Percentiles rank a stretch among this genome's conserved stretches.
Conservation (phyloP, 2,888 invertebrate species). For the Lymantria dispar region DNA sequence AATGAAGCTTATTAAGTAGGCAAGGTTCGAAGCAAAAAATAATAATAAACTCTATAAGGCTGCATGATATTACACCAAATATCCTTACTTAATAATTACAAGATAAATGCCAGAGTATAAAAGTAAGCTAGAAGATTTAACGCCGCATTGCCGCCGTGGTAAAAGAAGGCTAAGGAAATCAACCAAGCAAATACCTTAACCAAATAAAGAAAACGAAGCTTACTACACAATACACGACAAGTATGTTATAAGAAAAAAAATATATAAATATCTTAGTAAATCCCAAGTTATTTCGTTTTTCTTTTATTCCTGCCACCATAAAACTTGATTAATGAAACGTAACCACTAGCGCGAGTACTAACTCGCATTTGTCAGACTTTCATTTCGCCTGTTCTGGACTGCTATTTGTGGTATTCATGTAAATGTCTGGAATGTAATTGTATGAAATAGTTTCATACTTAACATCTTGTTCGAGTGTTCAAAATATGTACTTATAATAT, state of each 20-base stretch:
- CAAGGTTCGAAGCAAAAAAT: too few species aligned
- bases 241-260: background rate
- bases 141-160: too few species aligned
- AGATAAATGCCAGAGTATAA: too few species aligned
- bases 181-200: background rate
- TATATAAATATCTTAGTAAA: background rate
- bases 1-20: too few species aligned
- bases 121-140: too few species aligned
- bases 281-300: background rate
- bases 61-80: too few species aligned
- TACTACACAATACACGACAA: background rate
- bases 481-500: too few species aligned
- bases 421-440: background rate
- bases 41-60: too few species aligned
- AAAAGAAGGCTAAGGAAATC: background rate
- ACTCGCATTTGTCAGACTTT: background rate
- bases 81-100: too few species aligned
- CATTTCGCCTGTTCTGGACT: background rate
- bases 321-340: conserved; percentile 3
- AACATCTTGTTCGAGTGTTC: background rate
- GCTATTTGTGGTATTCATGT: background rate
- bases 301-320: conserved; percentile 1
- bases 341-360: background rate
- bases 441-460: background rate
- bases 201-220: background rate